Evolutionary conservation across 2,797 vertebrate genomes (phyloP), one percentile per base, ranked within the genome.

Genomic region (Bovichtus variegatus): DNA sequence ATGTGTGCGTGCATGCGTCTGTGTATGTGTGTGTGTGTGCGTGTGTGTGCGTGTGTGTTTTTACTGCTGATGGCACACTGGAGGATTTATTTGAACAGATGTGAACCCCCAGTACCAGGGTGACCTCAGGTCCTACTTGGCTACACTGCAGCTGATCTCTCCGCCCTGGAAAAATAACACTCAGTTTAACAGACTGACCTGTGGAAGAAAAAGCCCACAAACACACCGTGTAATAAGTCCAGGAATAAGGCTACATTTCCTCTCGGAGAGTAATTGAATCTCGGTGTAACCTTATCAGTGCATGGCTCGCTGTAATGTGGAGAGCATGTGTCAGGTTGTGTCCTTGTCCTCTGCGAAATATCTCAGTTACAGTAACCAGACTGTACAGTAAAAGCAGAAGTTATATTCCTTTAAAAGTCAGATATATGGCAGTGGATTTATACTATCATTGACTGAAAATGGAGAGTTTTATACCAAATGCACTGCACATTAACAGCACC

Each of bases 61-160:
- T 90, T 83, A 90, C 74, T 91, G 88, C 85, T 90, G 91, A 90
- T 92, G 89, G 88, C 91, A 91, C 85, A 77, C 78, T 67, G 82
- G 64, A 90, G 81, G 88, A 92, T 94, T 94, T 93, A 94, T 94
- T 94, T 94, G 87, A 91, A 94, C 93, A 93, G 94, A 94, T 94
- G 91, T 95, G 93, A 93, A 92, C 91, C 87, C 85, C 86, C 82
- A 44, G 82, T 91, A 80, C 88, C 85, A 86, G 84, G 71, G 41
- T 92, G 91, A 93, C 91, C 92, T 91, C 81, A 78, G 87, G 88
- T 89, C 91, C 88, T 80, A 87, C 89, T 92, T 86, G 85, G 91
- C 88, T 87, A 86, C 89, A 86, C 84, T 86, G 89, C 80, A 83
- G 89, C 89, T 93, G 91, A 94, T 94, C 88, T 91, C 83, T 86